phyloP scores from a whole-genome alignment of 1,140 invertebrate genomes.

The Drosophila sproati region DNA sequence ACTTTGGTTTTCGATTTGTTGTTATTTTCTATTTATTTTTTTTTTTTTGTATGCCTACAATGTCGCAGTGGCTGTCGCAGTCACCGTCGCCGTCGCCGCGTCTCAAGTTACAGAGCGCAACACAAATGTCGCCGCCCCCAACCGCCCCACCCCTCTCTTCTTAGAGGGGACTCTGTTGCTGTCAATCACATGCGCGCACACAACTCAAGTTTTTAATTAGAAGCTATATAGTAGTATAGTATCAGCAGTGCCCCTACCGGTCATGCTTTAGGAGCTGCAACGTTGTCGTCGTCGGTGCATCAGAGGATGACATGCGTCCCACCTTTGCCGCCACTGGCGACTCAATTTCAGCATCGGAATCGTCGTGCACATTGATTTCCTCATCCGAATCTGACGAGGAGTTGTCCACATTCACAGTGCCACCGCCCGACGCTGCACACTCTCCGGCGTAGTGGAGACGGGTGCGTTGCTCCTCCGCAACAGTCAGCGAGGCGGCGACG shows the following conservation, averaged over 20 bases:
- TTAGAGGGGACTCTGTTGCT: constrained; percentile 35
- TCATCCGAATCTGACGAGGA: constrained; percentile 82
- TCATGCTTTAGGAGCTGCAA: constrained; percentile 83
- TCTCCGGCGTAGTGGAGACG: constrained; percentile 59
- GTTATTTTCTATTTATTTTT: constrained; percentile 37
- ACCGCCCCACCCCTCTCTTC: background rate
- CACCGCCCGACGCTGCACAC: constrained; percentile 87
- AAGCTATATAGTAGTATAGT: constrained; percentile 28
- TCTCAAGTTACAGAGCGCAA: constrained; percentile 65
- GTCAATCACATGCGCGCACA: constrained; percentile 81
- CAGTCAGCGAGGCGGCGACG: constrained; percentile 84
- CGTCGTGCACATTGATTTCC: constrained; percentile 88
- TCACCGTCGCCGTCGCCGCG: constrained; percentile 18
- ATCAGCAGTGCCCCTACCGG: constrained; percentile 46
- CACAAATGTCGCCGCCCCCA: constrained; percentile 44
- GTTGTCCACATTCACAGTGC: constrained; percentile 79
- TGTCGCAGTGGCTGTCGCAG: constrained; percentile 16
- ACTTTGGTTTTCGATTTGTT: constrained; percentile 81
- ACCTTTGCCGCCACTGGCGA: constrained; percentile 71
- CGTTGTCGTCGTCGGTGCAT: constrained; percentile 62
- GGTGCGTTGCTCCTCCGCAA: constrained; percentile 70
- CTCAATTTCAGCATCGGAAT: constrained; percentile 85
- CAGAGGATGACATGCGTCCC: constrained; percentile 74
- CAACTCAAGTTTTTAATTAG: constrained; percentile 82
- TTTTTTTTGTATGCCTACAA: constrained; percentile 22